Evolutionary conservation across 2,113 vertebrate species (phyloP).

Genomic region (Mohoua ochrocephala): DNA sequence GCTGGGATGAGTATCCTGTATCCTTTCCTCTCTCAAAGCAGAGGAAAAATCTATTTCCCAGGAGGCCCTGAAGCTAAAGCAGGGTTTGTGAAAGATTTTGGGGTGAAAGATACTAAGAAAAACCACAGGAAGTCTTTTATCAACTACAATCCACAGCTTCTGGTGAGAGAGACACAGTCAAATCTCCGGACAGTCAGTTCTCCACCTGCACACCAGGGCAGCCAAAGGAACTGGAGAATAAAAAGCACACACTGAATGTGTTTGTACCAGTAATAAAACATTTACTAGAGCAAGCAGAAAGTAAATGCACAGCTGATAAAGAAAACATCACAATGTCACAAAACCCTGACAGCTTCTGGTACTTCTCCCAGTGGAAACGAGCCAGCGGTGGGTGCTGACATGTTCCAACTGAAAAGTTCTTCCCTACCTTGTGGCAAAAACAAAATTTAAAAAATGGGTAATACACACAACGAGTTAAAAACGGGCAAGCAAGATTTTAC

Average conservation of each 20-base stretch:
- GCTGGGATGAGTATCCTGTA: neutral
- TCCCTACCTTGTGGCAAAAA: conserved; percentile 51
- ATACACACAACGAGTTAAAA: conserved; percentile 26
- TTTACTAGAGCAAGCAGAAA: conserved; percentile 82
- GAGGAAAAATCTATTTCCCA: neutral
- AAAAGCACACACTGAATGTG: conserved; percentile 9
- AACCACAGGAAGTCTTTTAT: neutral
- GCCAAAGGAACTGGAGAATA: neutral
- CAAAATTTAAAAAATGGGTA: conserved; percentile 7
- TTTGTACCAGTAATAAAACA: conserved; percentile 77
- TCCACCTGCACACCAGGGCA: neutral
- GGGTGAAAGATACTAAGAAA: neutral
- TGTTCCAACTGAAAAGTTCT: conserved; percentile 62
- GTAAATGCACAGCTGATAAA: conserved; percentile 77
- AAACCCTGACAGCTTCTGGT: conserved; percentile 64
- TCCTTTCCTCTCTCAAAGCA: neutral
- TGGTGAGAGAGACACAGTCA: neutral
- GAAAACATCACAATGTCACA: conserved; percentile 78
- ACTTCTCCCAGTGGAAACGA: conserved; percentile 69
- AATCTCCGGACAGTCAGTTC: neutral
- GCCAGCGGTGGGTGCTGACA: conserved; percentile 60
- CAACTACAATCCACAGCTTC: neutral
- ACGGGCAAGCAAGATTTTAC: conserved; percentile 22
- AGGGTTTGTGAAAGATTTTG: neutral
- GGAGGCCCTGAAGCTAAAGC: neutral